Percentiles rank a stretch among this genome's conserved stretches.
phyloP scores from a whole-genome alignment of 2,797 vertebrate genomes.

The Lacerta viridis region DNA sequence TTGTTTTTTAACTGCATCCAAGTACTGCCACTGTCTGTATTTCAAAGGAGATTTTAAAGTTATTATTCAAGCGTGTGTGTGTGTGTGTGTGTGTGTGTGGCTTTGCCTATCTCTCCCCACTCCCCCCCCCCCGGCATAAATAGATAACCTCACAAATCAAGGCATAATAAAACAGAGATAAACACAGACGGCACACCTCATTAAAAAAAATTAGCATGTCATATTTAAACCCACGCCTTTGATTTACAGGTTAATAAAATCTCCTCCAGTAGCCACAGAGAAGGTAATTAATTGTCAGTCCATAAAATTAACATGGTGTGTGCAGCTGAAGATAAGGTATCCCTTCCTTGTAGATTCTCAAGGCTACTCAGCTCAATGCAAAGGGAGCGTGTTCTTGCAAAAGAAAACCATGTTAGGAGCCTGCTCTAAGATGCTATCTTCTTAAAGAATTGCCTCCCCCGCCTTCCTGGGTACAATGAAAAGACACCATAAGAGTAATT shows the following conservation, averaged over 20 bases:
- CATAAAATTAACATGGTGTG: conserved; percentile 65
- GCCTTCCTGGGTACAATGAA: neutral
- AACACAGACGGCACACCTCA: conserved; percentile 59
- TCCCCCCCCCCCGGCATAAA: conserved; percentile 46
- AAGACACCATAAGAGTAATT: conserved; percentile 14
- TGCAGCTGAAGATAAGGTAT: conserved; percentile 35
- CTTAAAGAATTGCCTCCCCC: conserved; percentile 40
- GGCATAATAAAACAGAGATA: conserved; percentile 67
- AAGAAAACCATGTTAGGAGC: conserved; percentile 6
- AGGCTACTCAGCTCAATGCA: conserved; percentile 22
- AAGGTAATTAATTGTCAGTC: conserved; percentile 72
- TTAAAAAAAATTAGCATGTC: conserved; percentile 72
- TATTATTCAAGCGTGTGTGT: neutral
- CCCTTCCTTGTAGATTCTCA: conserved; percentile 44
- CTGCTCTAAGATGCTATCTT: conserved; percentile 23
- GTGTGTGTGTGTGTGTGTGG: too few relatives aligned
- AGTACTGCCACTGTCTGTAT: neutral
- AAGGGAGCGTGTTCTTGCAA: conserved; percentile 33
- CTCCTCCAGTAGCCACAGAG: conserved; percentile 62
- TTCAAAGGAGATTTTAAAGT: neutral
- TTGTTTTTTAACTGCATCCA: neutral
- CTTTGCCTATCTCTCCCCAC: neutral
- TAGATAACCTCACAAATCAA: conserved; percentile 64
- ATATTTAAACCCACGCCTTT: conserved; percentile 69
- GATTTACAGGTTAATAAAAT: conserved; percentile 77